phyloP scores from a whole-genome alignment of 2,888 invertebrate species.

The Leptinotarsa tumamoca region DNA sequence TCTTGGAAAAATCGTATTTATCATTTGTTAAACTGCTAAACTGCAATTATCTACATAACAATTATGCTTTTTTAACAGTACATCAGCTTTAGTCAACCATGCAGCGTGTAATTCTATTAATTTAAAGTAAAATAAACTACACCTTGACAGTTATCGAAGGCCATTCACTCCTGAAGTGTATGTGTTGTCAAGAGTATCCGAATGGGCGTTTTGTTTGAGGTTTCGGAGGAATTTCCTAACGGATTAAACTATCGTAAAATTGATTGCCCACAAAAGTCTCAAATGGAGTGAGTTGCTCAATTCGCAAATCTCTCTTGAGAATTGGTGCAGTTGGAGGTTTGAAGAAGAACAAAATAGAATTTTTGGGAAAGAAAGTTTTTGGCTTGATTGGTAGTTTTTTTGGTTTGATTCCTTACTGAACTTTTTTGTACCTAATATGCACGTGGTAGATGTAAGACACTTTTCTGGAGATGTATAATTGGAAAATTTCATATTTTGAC shows the following conservation, averaged over 20 bases:
- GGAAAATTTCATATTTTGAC: no score
- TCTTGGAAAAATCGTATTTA: slow-evolving; percentile 8
- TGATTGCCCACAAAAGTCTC: not conserved
- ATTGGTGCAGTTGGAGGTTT: no score
- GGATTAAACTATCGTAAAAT: not conserved
- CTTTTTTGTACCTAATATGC: no score
- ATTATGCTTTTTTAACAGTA: slow-evolving; percentile 19
- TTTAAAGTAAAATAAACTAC: slow-evolving; percentile 7
- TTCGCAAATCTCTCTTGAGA: no score
- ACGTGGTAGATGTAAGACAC: no score
- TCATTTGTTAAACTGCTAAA: slow-evolving; percentile 17
- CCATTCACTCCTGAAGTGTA: slow-evolving; percentile 10
- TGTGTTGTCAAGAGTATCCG: not conserved
- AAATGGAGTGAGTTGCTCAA: no score
- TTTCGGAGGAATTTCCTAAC: not conserved
- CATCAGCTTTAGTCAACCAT: slow-evolving; percentile 20
- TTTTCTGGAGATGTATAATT: no score
- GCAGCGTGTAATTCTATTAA: slow-evolving; percentile 14
- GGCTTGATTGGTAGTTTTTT: no score
- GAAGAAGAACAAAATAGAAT: no score
- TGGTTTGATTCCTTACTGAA: no score
- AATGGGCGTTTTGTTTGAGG: not conserved
- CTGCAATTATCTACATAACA: slow-evolving; percentile 12
- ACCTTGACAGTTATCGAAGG: not conserved
- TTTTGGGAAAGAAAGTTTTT: no score